Conservation (phyloP, 2,888 invertebrate species). For the Aromia moschata region DNA sequence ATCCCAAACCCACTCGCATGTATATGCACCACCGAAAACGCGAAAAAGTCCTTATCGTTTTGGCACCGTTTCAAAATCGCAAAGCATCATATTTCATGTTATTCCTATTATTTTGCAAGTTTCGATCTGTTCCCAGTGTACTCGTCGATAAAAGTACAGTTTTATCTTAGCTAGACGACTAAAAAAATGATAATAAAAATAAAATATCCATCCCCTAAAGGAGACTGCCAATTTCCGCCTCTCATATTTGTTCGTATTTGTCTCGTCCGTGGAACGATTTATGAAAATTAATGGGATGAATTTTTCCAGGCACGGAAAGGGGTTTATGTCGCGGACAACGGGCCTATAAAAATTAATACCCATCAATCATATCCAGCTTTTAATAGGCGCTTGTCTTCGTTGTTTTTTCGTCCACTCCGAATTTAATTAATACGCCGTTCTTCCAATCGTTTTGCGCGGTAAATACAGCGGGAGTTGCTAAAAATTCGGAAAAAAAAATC, state of each 20-base stretch:
- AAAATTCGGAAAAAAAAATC: no score
- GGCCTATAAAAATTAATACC: constrained; percentile 4
- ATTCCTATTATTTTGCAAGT: constrained; percentile 7
- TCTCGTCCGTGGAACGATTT: constrained; percentile 6
- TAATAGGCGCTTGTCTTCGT: neutral
- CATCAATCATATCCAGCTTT: constrained; percentile 1
- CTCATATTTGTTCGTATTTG: constrained; percentile 10
- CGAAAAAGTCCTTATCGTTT: constrained; percentile 22
- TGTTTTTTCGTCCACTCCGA: neutral
- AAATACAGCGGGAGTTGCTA: no score
- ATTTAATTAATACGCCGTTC: neutral
- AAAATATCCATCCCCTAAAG: no score
- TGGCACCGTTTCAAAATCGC: constrained; percentile 24
- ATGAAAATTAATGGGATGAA: constrained; percentile 14
- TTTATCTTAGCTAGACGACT: constrained; percentile 2
- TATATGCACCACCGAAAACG: no score
- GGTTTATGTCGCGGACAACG: neutral
- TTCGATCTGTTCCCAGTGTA: constrained; percentile 15
- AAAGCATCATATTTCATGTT: constrained; percentile 12
- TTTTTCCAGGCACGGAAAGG: neutral
- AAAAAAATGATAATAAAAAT: neutral
- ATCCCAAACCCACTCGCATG: constrained; percentile 13
- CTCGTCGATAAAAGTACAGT: constrained; percentile 6
- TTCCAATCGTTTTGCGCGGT: no score
- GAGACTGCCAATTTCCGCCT: no score